Evolutionary conservation across 2,888 invertebrate genomes (phyloP), one percentile per base, ranked within the genome.

Genomic region (Neria commutata): DNA sequence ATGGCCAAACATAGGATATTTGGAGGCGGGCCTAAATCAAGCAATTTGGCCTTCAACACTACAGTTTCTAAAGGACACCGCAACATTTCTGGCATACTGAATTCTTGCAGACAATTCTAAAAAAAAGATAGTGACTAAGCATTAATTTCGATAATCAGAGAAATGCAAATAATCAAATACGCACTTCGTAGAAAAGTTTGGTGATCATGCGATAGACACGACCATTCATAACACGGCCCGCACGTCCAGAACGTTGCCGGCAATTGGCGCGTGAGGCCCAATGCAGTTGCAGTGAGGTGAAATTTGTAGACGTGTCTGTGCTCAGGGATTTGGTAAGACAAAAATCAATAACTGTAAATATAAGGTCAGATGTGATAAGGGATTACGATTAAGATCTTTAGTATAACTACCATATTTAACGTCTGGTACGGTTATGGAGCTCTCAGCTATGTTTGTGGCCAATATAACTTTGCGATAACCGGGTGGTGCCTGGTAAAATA

Each of bases 181-280:
- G 75, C 81, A 86, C 86, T 14, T 84, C 78, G 77, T 90, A 95
- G 74, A 91, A 90, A 24, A 78, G 71, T 64, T 85, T 83, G 0
- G 86, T 83, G 0, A 95, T 87, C 63, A 95, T 85, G 54, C 96
- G 84, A 80, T 94, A 98, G 3, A 95, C 94, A 68, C 93, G 84
- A 0, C 94, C 96, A 72, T 90, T 88, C 56, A 91, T 86, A 6
- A 95, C 90, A 67, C 98, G 87, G 1, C 98, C 98, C 54, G 94
- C 92, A 62, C 98, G 88, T 1, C 98, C 98, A 46, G 91, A 88
- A 55, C 98, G 86, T 83, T 98, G 98, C 25, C 87, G 88, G 74
- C 95, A 95, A 81, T 92, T 96, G 1, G 91, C 88, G 74, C 92
- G 91, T 0, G 95, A 91, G 0, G 96, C 94, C 97, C 97, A 98